These are phyloP conservation scores for Tipula unca DNA, from an alignment of 2,888 invertebrate genomes.

Conservation along the genomic window DNA sequence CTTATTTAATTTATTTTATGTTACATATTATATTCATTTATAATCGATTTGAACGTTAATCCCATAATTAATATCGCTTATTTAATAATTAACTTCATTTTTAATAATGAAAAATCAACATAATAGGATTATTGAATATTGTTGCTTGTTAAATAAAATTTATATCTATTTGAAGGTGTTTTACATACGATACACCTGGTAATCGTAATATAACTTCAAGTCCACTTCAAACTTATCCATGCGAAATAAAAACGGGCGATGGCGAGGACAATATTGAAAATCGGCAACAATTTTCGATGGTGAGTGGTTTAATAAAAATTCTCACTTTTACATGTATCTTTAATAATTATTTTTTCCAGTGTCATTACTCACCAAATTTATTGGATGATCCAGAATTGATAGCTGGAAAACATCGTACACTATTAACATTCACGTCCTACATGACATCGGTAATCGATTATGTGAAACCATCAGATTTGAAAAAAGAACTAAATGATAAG, in stretches of 20 bases:
- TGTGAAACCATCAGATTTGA: slow-evolving; percentile 88
- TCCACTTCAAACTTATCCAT: slow-evolving; percentile 29
- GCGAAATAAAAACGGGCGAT: background rate
- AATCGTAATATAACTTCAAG: slow-evolving; percentile 38
- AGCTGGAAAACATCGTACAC: slow-evolving; percentile 79
- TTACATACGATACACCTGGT: slow-evolving; percentile 35
- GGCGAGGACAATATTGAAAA: slow-evolving; percentile 2
- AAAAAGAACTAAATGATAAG: slow-evolving; percentile 95
- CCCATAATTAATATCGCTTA: background rate
- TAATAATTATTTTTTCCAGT: slow-evolving; percentile 22
- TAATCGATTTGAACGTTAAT: background rate
- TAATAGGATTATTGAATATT: background rate
- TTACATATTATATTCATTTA: background rate
- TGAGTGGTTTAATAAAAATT: background rate
- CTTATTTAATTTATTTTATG: background rate
- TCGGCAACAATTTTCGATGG: slow-evolving; percentile 16
- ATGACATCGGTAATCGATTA: slow-evolving; percentile 96
- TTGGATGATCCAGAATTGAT: slow-evolving; percentile 89
- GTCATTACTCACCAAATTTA: slow-evolving; percentile 71
- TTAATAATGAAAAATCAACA: background rate
- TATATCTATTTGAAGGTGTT: slow-evolving; percentile 31
- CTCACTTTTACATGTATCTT: background rate
- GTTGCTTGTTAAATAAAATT: background rate
- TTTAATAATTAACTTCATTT: background rate
- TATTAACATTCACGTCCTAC: slow-evolving; percentile 80